These are phyloP conservation scores for Gymnobelideus leadbeateri DNA, from an alignment of 2,113 vertebrate species.

Conservation along the genomic window DNA sequence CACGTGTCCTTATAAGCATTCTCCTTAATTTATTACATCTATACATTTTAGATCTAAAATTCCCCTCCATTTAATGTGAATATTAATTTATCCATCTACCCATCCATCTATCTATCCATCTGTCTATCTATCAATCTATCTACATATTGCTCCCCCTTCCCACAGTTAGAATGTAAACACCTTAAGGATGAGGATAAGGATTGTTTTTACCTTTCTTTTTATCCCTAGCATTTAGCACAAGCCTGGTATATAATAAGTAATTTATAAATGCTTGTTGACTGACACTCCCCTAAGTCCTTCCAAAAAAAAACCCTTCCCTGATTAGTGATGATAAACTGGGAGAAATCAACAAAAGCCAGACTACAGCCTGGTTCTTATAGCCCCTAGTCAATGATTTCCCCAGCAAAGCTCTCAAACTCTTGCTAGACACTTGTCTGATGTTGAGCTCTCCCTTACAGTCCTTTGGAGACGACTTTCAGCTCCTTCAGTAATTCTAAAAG, in stretches of 20 bases:
- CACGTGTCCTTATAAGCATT: background rate
- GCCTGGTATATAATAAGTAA: background rate
- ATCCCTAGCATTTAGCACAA: background rate
- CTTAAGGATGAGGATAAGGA: background rate
- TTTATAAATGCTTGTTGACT: background rate
- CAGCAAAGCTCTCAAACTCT: constrained; percentile 48
- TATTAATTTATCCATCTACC: too few species aligned
- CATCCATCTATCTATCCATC: too few species aligned
- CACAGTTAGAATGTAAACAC: background rate
- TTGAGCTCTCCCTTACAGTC: constrained; percentile 66
- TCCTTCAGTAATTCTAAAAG: constrained; percentile 69
- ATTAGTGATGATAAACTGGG: constrained; percentile 35
- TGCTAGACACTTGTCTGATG: constrained; percentile 34
- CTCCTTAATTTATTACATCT: too few species aligned
- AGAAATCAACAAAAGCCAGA: constrained; percentile 17
- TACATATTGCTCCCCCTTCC: too few species aligned
- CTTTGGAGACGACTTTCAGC: constrained; percentile 66
- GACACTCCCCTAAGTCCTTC: background rate
- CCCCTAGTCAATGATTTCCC: constrained; percentile 68
- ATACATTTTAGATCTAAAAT: too few species aligned
- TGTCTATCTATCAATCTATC: too few species aligned
- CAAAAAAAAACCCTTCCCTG: background rate
- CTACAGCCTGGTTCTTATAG: constrained; percentile 61
- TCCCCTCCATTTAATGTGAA: background rate
- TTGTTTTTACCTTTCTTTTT: background rate